A percentile compares a stretch with the other conserved stretches of the same genome.
These are phyloP conservation scores for Rotaria sp. DNA, from an alignment of 2,888 invertebrate genomes.

Conservation along the genomic window DNA sequence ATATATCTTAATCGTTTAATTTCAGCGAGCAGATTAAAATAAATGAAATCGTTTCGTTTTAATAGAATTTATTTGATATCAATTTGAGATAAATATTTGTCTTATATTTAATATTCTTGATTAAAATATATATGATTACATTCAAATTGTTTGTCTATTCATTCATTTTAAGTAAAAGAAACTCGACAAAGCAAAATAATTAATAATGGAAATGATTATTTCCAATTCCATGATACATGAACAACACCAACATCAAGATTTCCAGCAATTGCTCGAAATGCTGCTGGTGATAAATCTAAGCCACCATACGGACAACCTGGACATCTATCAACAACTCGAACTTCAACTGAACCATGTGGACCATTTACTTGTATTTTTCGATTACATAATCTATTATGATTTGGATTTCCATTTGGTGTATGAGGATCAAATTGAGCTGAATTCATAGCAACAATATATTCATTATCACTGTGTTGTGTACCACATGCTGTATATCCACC, in stretches of 20 bases:
- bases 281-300: background rate
- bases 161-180: too few species aligned
- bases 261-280: background rate
- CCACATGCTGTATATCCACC: background rate
- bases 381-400: background rate
- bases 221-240: background rate
- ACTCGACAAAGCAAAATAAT: too few species aligned
- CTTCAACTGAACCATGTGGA: background rate
- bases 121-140: too few species aligned
- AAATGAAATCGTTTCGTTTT: too few species aligned
- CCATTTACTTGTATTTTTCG: background rate
- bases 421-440: background rate
- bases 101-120: too few species aligned
- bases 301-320: background rate
- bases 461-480: background rate
- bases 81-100: too few species aligned
- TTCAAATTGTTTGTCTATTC: too few species aligned
- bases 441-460: background rate
- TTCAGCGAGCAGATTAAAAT: too few species aligned
- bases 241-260: background rate
- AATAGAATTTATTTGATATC: too few species aligned
- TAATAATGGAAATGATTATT: background rate
- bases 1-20: too few species aligned
- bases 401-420: background rate
- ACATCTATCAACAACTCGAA: background rate